Base-by-base conservation (phyloP, 2,797 vertebrate species). In the Phylloscopus collybita region DNA sequence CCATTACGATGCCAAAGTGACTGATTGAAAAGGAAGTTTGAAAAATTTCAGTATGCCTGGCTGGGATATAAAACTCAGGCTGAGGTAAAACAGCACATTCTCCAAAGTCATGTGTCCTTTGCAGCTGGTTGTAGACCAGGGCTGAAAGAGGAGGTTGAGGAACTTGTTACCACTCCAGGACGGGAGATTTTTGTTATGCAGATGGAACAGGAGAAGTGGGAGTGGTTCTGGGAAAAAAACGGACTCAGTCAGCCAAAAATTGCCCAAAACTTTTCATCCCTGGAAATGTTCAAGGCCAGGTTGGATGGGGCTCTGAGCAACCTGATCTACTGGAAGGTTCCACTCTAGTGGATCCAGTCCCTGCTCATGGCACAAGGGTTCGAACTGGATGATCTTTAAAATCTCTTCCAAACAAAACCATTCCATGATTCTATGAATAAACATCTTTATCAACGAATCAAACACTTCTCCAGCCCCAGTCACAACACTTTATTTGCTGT, bases 21-120 rank as follows among this genome's bases (percentile, higher is more conserved):
- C 82, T 62, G 83, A 93, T 36, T 81, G 69, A 89, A 92, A 90
- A 95, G 93, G 95, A 93, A 94, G 88, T 82, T 25, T 61, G 79
- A 95, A 86, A 90, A 74, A 71, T 71, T 47, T 90, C 60, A 69
- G 10, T 85, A 23, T 44, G 50, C 93, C 86, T 87, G 64, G 50
- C 74, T 87, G 71, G 67, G 65, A 69, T 92, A 59, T 93, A 82
- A 95, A 96, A 92, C 72, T 74, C 57, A 50, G 61, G 30, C 64
- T 50, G 73, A 92, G 34, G 85, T 60, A 81, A 84, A 90, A 57
- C 80, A 92, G 61, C 69, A 66, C 65, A 56, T 87, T 87, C 42
- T 65, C 42, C 74, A 60, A 86, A 93, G 36, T 73, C 29, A 11
- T 64, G 23, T 36, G 64, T 87, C 51, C 73, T 73, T 59, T 14